Evolutionary conservation across 2,888 invertebrate species (phyloP).

Genomic region (Quadriops clusia): DNA sequence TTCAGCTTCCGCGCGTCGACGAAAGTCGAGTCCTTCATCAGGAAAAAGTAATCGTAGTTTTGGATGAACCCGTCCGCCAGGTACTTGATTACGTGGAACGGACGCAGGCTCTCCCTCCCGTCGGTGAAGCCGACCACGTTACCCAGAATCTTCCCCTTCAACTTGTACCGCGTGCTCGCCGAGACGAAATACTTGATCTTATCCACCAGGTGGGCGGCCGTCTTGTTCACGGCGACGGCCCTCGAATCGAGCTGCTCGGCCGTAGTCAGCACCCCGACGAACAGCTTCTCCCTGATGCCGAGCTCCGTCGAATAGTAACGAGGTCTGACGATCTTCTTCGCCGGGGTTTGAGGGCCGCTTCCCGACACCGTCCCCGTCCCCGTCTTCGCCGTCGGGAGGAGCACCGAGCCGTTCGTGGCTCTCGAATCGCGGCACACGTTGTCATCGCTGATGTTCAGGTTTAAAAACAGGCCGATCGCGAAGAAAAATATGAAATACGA

Average conservation of each 20-base stretch:
- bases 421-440: too few species aligned
- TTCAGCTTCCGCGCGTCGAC: conserved; percentile 68
- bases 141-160: conserved; percentile 30
- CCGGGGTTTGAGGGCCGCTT: too few species aligned
- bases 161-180: conserved; percentile 31
- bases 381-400: too few species aligned
- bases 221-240: conserved; percentile 78
- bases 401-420: too few species aligned
- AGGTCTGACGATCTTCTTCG: conserved; percentile 58
- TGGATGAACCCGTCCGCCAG: conserved; percentile 80
- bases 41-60: conserved; percentile 86
- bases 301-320: conserved; percentile 92
- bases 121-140: conserved; percentile 79
- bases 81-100: conserved; percentile 82
- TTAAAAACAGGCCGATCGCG: conserved; percentile 9
- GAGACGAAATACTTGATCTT: conserved; percentile 52
- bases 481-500: too few species aligned
- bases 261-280: conserved; percentile 74
- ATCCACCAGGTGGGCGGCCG: conserved; percentile 72
- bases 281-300: conserved; percentile 80
- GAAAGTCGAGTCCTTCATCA: conserved; percentile 75
- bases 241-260: conserved; percentile 59
- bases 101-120: conserved; percentile 59
- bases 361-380: too few species aligned
- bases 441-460: conserved; percentile 7